Evolutionary conservation across 2,113 vertebrate species (phyloP).

Genomic region (Eira barbara): DNA sequence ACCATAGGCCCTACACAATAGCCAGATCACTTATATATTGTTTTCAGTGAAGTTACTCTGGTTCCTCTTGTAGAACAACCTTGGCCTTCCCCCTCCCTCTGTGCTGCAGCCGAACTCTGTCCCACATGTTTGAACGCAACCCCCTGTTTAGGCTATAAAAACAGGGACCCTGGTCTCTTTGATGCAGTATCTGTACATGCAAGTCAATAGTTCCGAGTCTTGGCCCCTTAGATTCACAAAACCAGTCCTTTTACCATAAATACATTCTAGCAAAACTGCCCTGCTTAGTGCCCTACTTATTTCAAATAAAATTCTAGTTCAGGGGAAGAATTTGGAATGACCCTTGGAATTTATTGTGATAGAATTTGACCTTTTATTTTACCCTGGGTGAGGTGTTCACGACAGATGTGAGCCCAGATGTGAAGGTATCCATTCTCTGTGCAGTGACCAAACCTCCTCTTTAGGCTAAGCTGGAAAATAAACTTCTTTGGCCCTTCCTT

Average conservation of each 20-base stretch:
- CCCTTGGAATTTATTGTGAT: background rate
- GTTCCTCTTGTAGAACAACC: background rate
- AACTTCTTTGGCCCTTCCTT: background rate
- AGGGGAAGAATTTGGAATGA: background rate
- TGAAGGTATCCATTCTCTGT: background rate
- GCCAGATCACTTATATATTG: background rate
- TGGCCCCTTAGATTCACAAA: background rate
- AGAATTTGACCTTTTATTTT: conserved; percentile 28
- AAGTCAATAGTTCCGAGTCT: background rate
- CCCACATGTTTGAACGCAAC: background rate
- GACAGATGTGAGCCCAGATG: background rate
- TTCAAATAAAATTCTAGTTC: conserved; percentile 25
- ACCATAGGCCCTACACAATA: background rate
- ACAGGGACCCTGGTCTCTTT: background rate
- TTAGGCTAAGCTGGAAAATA: background rate
- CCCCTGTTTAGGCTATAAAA: background rate
- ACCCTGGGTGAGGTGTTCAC: background rate
- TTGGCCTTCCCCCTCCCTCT: background rate
- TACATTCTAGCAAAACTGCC: background rate
- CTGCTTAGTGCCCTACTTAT: background rate
- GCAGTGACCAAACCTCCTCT: background rate
- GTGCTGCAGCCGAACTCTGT: background rate
- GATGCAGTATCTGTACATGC: background rate
- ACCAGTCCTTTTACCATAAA: background rate
- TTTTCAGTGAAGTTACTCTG: conserved; percentile 12